Evolutionary conservation across 2,113 vertebrate species (phyloP).

Genomic region (Sciurus niger): DNA sequence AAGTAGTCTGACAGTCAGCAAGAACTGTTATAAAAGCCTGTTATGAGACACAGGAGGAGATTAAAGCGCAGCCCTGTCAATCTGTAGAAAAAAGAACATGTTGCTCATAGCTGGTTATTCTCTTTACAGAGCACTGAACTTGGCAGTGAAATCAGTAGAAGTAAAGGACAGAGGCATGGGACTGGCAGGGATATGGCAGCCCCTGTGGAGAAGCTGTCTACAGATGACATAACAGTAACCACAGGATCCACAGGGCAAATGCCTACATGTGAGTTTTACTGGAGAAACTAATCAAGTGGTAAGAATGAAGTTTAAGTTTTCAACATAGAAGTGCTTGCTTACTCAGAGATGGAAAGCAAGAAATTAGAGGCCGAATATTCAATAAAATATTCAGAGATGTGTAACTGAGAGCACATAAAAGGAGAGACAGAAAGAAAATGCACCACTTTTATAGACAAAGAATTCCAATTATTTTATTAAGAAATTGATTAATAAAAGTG

Average conservation of each 20-base stretch:
- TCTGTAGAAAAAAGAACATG: constrained; percentile 45
- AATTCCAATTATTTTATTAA: neutral
- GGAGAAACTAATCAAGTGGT: constrained; percentile 52
- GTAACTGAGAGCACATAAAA: neutral
- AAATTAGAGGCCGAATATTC: constrained; percentile 1
- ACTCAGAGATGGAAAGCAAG: neutral
- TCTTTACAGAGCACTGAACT: constrained; percentile 50
- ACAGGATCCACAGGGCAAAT: neutral
- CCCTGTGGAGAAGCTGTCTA: neutral
- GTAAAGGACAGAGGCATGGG: constrained; percentile 3
- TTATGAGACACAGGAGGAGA: neutral
- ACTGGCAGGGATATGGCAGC: neutral
- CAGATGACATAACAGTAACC: neutral
- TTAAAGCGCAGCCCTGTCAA: constrained; percentile 43
- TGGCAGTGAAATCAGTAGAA: constrained; percentile 58
- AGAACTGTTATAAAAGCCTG: neutral
- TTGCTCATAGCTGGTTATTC: constrained; percentile 15
- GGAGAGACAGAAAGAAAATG: neutral
- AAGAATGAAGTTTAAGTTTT: constrained; percentile 48
- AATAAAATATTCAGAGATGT: neutral
- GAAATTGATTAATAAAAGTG: neutral
- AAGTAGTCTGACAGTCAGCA: constrained; percentile 46
- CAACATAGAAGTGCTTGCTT: neutral
- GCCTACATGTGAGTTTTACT: neutral
- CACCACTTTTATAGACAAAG: neutral